phyloP scores from a whole-genome alignment of 2,888 invertebrate species.

The Microdon myrmicae region DNA sequence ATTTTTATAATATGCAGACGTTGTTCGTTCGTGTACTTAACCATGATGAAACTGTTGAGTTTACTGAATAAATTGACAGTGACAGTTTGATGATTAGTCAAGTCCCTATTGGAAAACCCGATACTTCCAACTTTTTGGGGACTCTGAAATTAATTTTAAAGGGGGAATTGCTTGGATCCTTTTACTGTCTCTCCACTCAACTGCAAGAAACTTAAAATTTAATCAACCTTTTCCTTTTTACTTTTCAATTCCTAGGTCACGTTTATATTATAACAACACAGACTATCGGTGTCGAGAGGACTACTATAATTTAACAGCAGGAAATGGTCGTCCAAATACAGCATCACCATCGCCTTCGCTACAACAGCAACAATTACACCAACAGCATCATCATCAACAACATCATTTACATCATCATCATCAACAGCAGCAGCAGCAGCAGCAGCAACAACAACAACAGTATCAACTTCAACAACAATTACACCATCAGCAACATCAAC shows the following conservation, averaged over 20 bases:
- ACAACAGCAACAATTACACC: slow-evolving; percentile 53
- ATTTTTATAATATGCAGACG: too few species aligned
- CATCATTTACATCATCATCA: slow-evolving; percentile 48
- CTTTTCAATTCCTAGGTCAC: slow-evolving; percentile 58
- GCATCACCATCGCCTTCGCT: slow-evolving; percentile 54
- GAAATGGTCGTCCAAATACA: slow-evolving; percentile 53
- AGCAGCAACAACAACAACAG: slow-evolving; percentile 51
- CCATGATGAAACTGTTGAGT: too few species aligned
- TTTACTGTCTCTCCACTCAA: too few species aligned
- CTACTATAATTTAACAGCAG: slow-evolving; percentile 58
- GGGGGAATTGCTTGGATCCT: too few species aligned
- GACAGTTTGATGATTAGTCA: too few species aligned
- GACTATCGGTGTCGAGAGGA: slow-evolving; percentile 65
- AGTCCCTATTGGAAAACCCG: too few species aligned
- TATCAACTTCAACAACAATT: slow-evolving; percentile 50
- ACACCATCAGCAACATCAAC: slow-evolving; percentile 27
- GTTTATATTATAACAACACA: slow-evolving; percentile 62
- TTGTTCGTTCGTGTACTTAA: too few species aligned
- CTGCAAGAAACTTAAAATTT: background rate
- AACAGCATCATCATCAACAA: slow-evolving; percentile 52
- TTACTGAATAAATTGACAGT: too few species aligned
- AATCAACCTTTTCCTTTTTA: background rate
- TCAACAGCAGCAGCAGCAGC: slow-evolving; percentile 50
- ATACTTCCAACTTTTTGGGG: too few species aligned
- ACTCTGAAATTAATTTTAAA: too few species aligned